Base-by-base conservation (phyloP, 2,888 invertebrate species). In the Frankliniella fusca region DNA sequence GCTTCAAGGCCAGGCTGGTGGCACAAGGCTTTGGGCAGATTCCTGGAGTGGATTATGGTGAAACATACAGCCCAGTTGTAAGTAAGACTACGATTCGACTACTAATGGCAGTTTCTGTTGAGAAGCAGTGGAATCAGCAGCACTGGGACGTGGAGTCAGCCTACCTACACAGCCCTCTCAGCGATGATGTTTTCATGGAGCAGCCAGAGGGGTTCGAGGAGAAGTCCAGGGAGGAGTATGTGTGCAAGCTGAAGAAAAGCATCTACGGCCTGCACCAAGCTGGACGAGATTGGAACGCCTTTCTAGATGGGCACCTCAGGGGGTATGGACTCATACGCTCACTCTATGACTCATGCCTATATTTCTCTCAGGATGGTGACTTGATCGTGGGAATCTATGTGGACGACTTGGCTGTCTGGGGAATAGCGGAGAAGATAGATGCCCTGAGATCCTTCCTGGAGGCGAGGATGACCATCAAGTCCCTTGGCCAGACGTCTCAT, bases 321-420 rank as follows among this genome's bases (percentile, higher is more conserved):
- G 50, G 61, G 28, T 80, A 81, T 23, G 82, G 82, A 50, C 81
- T 84, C n/a, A 61, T 54, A 61, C 48, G 49, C 28, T 61, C 81
- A 18, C 50, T 76, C 1, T 80, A 80, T 82, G 82, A 83, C 50
- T 48, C 49, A 50, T 84, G 84, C 65, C 20, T 83, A n/a, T 84
- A 80, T 61, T 61, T 83, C 48, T 50, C 50, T 11, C 10, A 11
- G 10, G 79, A 81, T 38, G 38, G 49, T 76, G 82, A 82, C 54
- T 54, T 83, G 50, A 65, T 82, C 0, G 70, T 83, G 8, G 81
- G 61, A 8, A 48, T 70, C 12, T 83, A 83, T 76, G 83, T 81
- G 15, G 83, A 83, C 61, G 82, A 83, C 23, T 23, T 81, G 23
- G 20, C 82, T 27, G 61, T 80, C 8, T 18, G 79, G 50, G 82